These are phyloP conservation scores for Drosophila neutralis DNA, from an alignment of 2,888 invertebrate species.

Conservation along the genomic window DNA sequence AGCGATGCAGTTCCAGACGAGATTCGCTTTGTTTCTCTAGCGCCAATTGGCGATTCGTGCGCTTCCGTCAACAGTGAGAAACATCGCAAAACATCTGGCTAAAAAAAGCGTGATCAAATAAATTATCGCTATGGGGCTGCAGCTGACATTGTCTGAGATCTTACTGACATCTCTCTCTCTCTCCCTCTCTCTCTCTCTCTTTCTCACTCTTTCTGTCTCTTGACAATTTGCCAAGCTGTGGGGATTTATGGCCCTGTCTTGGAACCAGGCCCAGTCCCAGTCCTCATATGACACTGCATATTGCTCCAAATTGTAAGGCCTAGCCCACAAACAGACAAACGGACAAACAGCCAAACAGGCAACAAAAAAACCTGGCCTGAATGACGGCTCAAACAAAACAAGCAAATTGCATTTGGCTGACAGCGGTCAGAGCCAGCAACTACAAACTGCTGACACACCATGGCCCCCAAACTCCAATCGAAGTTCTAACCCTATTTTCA, in stretches of 20 bases:
- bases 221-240: constrained; percentile 57
- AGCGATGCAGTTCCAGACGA: constrained; percentile 15
- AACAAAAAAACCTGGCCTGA: constrained; percentile 22
- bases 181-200: not conserved
- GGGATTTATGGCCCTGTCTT: constrained; percentile 62
- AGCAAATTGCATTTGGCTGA: constrained; percentile 51
- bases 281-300: constrained; percentile 58
- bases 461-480: constrained; percentile 6
- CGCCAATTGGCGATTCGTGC: constrained; percentile 55
- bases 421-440: constrained; percentile 25
- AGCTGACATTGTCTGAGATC: constrained; percentile 71
- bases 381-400: constrained; percentile 46
- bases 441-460: constrained; percentile 34
- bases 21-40: constrained; percentile 45
- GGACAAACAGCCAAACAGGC: not conserved
- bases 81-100: constrained; percentile 16
- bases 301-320: constrained; percentile 49
- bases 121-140: constrained; percentile 56
- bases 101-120: constrained; percentile 70
- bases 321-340: constrained; percentile 32
- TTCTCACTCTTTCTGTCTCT: not conserved
- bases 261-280: constrained; percentile 10
- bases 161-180: not conserved
- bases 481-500: constrained; percentile 11
- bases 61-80: constrained; percentile 65